phyloP scores from a whole-genome alignment of 2,888 invertebrate species.

The Tachina lurida region DNA sequence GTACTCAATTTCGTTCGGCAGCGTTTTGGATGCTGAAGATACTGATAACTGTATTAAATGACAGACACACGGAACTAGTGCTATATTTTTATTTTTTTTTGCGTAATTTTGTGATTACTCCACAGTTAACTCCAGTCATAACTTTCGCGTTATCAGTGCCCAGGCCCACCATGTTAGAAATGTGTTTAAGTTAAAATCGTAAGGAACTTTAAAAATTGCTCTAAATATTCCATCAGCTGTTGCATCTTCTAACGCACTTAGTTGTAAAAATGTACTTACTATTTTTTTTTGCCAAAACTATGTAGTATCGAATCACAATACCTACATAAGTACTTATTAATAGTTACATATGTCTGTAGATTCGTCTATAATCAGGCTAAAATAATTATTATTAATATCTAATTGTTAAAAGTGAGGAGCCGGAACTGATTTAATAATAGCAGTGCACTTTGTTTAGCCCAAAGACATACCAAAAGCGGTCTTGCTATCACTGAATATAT shows the following conservation, averaged over 20 bases:
- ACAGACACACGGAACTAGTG: conserved; percentile 27
- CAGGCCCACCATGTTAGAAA: conserved; percentile 55
- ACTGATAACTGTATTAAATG: conserved; percentile 26
- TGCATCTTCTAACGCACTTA: conserved; percentile 39
- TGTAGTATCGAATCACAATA: conserved; percentile 56
- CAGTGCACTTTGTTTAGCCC: conserved; percentile 17
- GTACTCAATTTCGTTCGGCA: conserved; percentile 31
- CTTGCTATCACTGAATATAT: conserved; percentile 11
- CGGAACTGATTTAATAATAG: background rate
- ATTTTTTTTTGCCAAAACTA: conserved; percentile 38
- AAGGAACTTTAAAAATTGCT: conserved; percentile 33
- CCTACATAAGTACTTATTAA: conserved; percentile 48
- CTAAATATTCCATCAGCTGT: conserved; percentile 30
- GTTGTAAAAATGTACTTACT: conserved; percentile 51
- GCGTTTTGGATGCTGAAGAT: conserved; percentile 22
- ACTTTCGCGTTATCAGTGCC: conserved; percentile 59
- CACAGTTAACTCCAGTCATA: conserved; percentile 58
- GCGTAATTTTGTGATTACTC: conserved; percentile 36
- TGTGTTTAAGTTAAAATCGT: conserved; percentile 37
- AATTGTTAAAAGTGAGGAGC: conserved; percentile 4
- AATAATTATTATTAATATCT: background rate
- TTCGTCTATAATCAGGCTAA: conserved; percentile 40
- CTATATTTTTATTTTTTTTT: conserved; percentile 27
- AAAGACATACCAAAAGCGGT: conserved; percentile 34
- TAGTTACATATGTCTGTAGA: conserved; percentile 59